Evolutionary conservation across 1,140 invertebrate genomes (phyloP).

Genomic region (Theocolax elegans): DNA sequence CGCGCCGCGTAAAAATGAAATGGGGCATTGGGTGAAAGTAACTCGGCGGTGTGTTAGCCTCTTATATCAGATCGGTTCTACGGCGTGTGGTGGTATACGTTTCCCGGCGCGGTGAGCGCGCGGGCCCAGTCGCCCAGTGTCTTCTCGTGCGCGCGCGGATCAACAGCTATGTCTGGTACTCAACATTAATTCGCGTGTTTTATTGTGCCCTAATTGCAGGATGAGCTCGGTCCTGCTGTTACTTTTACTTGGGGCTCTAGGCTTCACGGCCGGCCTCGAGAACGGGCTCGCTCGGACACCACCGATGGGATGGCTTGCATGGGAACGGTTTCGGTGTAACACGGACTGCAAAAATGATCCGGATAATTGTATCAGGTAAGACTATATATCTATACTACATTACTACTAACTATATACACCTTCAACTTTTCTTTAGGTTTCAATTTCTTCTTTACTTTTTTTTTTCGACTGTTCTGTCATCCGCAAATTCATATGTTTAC

Average conservation of each 20-base stretch:
- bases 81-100: too few species aligned
- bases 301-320: slow-evolving; percentile 91
- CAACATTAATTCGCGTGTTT: too few species aligned
- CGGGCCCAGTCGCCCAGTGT: too few species aligned
- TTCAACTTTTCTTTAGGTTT: slow-evolving; percentile 16
- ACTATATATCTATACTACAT: too few species aligned
- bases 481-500: too few species aligned
- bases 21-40: slow-evolving; percentile 69
- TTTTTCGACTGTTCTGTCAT: neutral
- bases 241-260: slow-evolving; percentile 13
- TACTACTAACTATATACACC: neutral
- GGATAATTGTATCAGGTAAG: slow-evolving; percentile 91
- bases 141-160: too few species aligned
- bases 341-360: slow-evolving; percentile 93
- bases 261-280: slow-evolving; percentile 69
- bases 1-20: slow-evolving; percentile 65
- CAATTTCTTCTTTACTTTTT: slow-evolving; percentile 19
- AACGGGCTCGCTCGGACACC: slow-evolving; percentile 87
- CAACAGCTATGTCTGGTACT: too few species aligned
- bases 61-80: slow-evolving; percentile 58
- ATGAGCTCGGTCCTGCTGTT: neutral
- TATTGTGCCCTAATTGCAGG: too few species aligned
- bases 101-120: neutral
- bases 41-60: slow-evolving; percentile 29
- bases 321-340: slow-evolving; percentile 93